phyloP scores from a whole-genome alignment of 2,888 invertebrate genomes.

The Nymphalis polychloros region DNA sequence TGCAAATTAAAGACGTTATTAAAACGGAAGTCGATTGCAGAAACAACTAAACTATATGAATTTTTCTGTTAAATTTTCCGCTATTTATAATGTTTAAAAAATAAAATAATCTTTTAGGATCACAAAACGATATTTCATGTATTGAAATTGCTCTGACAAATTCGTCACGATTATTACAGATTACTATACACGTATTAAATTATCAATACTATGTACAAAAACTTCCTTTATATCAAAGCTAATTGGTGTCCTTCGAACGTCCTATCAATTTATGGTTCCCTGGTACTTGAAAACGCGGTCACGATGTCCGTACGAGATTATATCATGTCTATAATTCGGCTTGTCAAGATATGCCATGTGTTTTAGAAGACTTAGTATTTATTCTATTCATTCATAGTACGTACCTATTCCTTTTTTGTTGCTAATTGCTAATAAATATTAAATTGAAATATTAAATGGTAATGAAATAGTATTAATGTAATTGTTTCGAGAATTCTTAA shows the following conservation, averaged over 20 bases:
- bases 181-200: slow-evolving; percentile 30
- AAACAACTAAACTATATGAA: too few relatives aligned
- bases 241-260: slow-evolving; percentile 27
- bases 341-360: neutral
- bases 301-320: neutral
- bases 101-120: too few relatives aligned
- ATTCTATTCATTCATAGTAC: neutral
- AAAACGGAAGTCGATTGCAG: too few relatives aligned
- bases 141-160: slow-evolving; percentile 11
- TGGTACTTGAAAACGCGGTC: slow-evolving; percentile 13
- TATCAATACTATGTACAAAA: slow-evolving; percentile 14
- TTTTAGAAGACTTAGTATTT: neutral
- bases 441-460: too few relatives aligned
- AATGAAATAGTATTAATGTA: too few relatives aligned
- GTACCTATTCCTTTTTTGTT: neutral
- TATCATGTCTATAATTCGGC: slow-evolving; percentile 10
- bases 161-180: slow-evolving; percentile 25
- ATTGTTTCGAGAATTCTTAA: too few relatives aligned
- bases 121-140: neutral
- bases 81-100: too few relatives aligned
- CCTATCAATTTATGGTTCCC: slow-evolving; percentile 7
- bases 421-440: neutral
- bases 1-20: too few relatives aligned
- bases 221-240: slow-evolving; percentile 7
- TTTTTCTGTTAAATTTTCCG: too few relatives aligned